phyloP scores from a whole-genome alignment of 2,888 invertebrate species.

The Phania funesta region DNA sequence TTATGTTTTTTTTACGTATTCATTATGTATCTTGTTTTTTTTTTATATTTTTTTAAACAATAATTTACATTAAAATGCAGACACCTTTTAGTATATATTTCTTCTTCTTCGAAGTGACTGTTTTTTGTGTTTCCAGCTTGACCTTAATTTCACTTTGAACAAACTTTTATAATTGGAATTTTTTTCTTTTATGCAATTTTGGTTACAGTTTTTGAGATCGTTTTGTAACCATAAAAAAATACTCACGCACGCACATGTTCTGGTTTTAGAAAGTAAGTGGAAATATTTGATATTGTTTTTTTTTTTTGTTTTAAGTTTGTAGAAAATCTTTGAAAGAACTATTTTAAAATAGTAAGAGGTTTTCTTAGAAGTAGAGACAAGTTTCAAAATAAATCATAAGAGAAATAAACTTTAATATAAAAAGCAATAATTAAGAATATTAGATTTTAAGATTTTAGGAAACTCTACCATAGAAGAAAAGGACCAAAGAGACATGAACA shows the following conservation, averaged over 20 bases:
- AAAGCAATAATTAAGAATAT: too few species aligned
- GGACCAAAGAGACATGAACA: too few species aligned
- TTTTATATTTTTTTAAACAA: not conserved
- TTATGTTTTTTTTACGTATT: not conserved
- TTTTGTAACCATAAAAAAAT: constrained; percentile 18
- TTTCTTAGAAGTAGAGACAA: too few species aligned
- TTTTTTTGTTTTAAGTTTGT: not conserved
- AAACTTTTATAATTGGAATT: constrained; percentile 30
- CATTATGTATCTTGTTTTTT: not conserved
- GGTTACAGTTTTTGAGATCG: not conserved
- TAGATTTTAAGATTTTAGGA: too few species aligned
- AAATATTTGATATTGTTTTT: constrained; percentile 21
- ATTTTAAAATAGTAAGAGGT: too few species aligned
- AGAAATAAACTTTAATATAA: too few species aligned
- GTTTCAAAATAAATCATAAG: too few species aligned
- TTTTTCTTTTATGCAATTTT: constrained; percentile 39
- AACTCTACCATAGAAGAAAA: too few species aligned
- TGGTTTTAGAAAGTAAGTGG: constrained; percentile 47
- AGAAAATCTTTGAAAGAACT: not conserved
- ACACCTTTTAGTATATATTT: not conserved
- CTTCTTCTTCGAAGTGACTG: not conserved
- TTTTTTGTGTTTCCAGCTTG: constrained; percentile 33
- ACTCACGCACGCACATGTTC: not conserved
- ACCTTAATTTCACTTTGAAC: constrained; percentile 63
- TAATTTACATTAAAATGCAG: constrained; percentile 42